A percentile compares a stretch with the other conserved stretches of the same genome.
These are phyloP conservation scores for Nephrotoma appendiculata DNA, from an alignment of 2,888 invertebrate species.

Conservation along the genomic window DNA sequence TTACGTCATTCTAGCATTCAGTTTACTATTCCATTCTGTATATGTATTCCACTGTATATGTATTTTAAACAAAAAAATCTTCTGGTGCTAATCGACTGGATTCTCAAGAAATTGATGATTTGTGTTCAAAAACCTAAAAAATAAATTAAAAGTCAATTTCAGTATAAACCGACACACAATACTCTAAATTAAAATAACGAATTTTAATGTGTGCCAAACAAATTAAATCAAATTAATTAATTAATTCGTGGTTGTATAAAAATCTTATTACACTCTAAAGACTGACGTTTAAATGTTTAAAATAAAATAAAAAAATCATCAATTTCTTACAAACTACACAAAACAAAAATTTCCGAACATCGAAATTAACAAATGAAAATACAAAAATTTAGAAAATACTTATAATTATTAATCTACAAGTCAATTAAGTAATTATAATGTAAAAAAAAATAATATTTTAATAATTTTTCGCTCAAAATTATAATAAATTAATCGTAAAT, in stretches of 20 bases:
- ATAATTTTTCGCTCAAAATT: neutral
- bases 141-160: neutral
- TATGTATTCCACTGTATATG: neutral
- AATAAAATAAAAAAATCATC: neutral
- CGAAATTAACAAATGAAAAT: neutral
- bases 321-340: neutral
- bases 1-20: neutral
- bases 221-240: neutral
- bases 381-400: neutral
- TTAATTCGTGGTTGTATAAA: neutral
- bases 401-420: neutral
- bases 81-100: neutral
- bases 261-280: neutral
- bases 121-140: neutral
- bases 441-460: neutral
- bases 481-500: neutral
- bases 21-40: neutral
- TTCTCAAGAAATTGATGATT: neutral
- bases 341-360: constrained; percentile 3
- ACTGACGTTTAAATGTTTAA: neutral
- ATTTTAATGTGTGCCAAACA: neutral
- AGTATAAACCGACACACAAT: neutral
- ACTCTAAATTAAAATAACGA: neutral
- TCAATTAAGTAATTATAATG: neutral
- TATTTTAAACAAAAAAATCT: neutral